Base-by-base conservation (phyloP, 1,140 invertebrate species). In the Scaptomyza hsui region DNA sequence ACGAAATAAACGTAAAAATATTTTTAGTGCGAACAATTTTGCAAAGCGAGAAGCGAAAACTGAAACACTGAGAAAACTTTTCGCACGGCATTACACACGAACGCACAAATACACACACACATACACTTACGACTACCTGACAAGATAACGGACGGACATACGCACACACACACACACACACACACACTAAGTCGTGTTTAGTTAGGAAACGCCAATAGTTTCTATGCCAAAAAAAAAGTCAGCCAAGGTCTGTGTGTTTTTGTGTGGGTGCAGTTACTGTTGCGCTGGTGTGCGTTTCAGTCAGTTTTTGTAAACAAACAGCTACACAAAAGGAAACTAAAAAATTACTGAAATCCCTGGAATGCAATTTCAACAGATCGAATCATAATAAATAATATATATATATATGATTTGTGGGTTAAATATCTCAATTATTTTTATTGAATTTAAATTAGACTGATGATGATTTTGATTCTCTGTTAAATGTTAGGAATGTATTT, bases 1-100 rank as follows among this genome's bases (percentile, higher is more conserved):
- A 81, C 72, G 81, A 83, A 83, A 86, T 83, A 86, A 83, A 86
- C 72, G 81, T 80, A 86, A 73, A 83, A 83, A 86, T 83, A 86
- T 83, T 83, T 83, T 74, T 82, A 83, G 75, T 83, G 75, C 71
- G 79, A 82, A 82, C 59, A 82, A 83, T 83, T 82, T 70, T 24
- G 78, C 62, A 81, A 80, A 64, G 78, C 65, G 61, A 73, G 41
- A 77, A 68, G 35, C 19, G 19, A 67, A 60, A 74, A 72, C 60
- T 62, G 77, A 77, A 81, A 82, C 70, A 71, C 76, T 77, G 77
- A 75, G 68, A 73, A 71, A 81, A 63, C 35, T 70, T 70, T 70
- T 70, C 42, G 51, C 56, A 24, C 45, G 64, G 63, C 39, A 56
- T 64, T 52, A 65, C 49, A 59, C 57, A 65, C 49, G 56, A 64